Evolutionary conservation across 2,113 vertebrate species (phyloP), one percentile per base, ranked within the genome.

Genomic region (Procapra przewalskii): DNA sequence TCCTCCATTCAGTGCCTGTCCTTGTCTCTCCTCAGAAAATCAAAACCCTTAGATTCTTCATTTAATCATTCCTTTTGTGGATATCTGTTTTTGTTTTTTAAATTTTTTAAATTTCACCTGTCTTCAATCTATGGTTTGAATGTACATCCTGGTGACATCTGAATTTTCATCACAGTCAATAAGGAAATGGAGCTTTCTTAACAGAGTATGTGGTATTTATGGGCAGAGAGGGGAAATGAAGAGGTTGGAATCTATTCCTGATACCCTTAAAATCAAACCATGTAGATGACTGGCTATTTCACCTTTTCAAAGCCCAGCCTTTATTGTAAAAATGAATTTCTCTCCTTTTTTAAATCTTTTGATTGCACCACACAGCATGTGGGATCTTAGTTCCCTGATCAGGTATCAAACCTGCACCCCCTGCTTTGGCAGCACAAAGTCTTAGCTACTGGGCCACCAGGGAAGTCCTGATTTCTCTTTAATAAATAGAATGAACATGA

Each of bases 161-260:
- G 23, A 91, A 25, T 79, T 67, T 43, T 71, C 27, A 64, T 31
- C 15, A 94, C 87, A 60, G 50, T 91, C 25, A 94, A 52, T 57
- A 81, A 83, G 84, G 23, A 98, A 25, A 90, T 94, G 16, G 23
- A 25, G 7, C 6, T 96, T 96, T 94, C 94, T 50, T 79, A 31
- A 33, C 43, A 95, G 33, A 90, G 1, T 59, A 40, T 36, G 23
- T 15, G 80, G 23, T 79, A 25, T 55, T 97, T 60, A 90, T 50
- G n/a, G 79, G 33, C 31, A 16, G 23, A 27, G 12, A 43, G 9
- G 33, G 64, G 36, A 62, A 7, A 57, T 43, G 1, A 85, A 29
- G 10, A 19, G 33, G 0, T 84, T 84, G 13, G 29, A 81, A 48
- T 79, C 57, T 45, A 45, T 88, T 93, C 21, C 77, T 45, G 48